Percentiles rank a stretch among this genome's conserved stretches.
Conservation (phyloP, 2,113 vertebrate genomes). For the Megatriorchis doriae region DNA sequence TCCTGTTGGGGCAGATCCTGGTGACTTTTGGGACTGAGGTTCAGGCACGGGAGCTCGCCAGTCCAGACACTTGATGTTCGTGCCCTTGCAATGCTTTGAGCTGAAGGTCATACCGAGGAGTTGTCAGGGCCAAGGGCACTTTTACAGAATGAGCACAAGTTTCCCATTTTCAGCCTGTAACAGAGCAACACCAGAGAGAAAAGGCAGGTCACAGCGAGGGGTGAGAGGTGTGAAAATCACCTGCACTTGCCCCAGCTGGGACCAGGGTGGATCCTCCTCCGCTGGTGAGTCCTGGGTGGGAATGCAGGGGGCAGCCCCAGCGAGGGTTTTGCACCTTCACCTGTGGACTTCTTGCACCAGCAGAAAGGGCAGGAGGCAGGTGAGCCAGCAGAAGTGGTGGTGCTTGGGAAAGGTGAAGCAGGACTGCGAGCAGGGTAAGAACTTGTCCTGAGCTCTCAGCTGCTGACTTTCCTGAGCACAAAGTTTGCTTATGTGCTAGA, state of each 20-base stretch:
- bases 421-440: not conserved
- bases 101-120: not conserved
- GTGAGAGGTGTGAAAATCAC: not conserved
- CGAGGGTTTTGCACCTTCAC: not conserved
- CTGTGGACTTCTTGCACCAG: accelerated
- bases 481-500: not conserved
- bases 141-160: not conserved
- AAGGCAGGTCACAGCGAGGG: not conserved
- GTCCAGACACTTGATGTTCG: accelerated
- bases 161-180: not conserved
- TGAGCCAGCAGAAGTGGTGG: accelerated
- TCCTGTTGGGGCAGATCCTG: not conserved
- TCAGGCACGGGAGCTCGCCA: accelerated
- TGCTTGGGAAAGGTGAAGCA: accelerated
- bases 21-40: not conserved
- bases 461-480: not conserved
- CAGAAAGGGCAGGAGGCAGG: not conserved
- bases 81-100: not conserved
- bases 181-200: not conserved
- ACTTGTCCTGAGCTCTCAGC: not conserved
- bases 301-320: not conserved
- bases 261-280: not conserved
- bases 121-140: accelerated
- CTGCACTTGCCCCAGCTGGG: not conserved
- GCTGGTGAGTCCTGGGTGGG: not conserved